Evolutionary conservation across 2,797 vertebrate species (phyloP), one percentile per base, ranked within the genome.

Genomic region (Semotilus atromaculatus): DNA sequence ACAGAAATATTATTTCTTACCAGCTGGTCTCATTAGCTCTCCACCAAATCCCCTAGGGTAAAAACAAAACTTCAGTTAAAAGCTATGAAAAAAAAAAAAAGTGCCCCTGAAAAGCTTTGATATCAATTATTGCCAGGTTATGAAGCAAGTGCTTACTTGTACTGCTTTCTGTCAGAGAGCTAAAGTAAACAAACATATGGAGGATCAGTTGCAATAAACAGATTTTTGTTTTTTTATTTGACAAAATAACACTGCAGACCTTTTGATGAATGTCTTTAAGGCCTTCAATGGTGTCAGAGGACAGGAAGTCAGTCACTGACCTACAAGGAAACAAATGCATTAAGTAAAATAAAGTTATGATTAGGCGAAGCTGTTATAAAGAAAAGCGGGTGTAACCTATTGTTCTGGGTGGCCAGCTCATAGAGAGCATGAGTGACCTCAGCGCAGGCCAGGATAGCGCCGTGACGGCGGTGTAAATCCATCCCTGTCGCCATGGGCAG

Each of bases 11-110:
- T 43, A 16, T 60, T 55, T 48, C 68, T 91, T 91, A 99, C 98
- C 95, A 90, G 98, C 97, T 55, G 96, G 96, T 90, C 96, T 96
- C 97, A 99, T 99, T 67, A 98, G 93, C 9, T 97, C 96, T 91
- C 98, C 98, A 85, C 97, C 97, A 21, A 97, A 96, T 29, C 98
- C 98, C 94, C 98, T 99, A 81, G 0, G 89, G 89, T 84, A 36
- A 87, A 80, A 86, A 14, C 45, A 84, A 85, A 6, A 60, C 11
- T 80, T 51, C 64, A 74, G 81, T 55, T 73, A 60, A 8, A 68
- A 43, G 53, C 40, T 45, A 76, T 10, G 31, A 3, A 31, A 31
- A 68, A 16, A 43, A 16, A 58, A 80, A 84, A 34, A 40, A 55
- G 48, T 36, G 7, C n/a, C 26, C 67, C 48, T 68, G 5, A 58